Evolutionary conservation across 2,888 invertebrate genomes (phyloP), one percentile per base, ranked within the genome.

Genomic region (Zygaena filipendulae): DNA sequence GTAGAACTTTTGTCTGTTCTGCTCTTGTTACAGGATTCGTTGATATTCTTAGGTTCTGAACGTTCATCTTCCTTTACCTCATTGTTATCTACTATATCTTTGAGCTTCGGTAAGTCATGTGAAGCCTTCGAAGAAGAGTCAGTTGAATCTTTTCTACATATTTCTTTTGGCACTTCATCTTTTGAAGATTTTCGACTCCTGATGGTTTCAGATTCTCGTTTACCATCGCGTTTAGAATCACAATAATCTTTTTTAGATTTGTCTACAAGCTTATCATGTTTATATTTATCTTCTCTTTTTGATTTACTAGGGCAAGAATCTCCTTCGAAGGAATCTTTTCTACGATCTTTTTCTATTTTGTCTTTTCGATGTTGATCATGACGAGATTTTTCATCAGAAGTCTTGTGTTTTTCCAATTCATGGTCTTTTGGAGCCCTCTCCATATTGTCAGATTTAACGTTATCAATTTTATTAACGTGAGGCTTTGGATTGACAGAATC

Each of bases 311-410:
- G n/a, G 11, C 45, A 43, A 29, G 36, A 40, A 28, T 72, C 72
- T 14, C 37, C 40, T 23, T 71, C 64, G 2, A 45, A 30, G 6
- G 45, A 45, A 30, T 75, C 72, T 41, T 66, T 71, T 43, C 59
- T 58, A 45, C 55, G 67, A 14, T 74, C 72, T 47, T 58, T 66
- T 32, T 72, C 71, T 37, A 40, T 51, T 62, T 63, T 69, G 13
- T 77, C 74, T 45, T 79, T 81, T 49, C 67, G 69, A 33, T 81
- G 68, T 40, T 80, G 79, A 32, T 84, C 81, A 50, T 75, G 74
- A 21, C 71, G 63, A 21, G 64, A 53, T 41, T 70, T 71, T 19
- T 71, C 70, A 19, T 75, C 74, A n/a, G 27, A 27, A 32, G 60
- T 55, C 43, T 57, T 68, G n/a, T 35, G 5, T 51, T 59, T 72